phyloP scores from a whole-genome alignment of 2,113 vertebrate genomes.

The Natator depressus region DNA sequence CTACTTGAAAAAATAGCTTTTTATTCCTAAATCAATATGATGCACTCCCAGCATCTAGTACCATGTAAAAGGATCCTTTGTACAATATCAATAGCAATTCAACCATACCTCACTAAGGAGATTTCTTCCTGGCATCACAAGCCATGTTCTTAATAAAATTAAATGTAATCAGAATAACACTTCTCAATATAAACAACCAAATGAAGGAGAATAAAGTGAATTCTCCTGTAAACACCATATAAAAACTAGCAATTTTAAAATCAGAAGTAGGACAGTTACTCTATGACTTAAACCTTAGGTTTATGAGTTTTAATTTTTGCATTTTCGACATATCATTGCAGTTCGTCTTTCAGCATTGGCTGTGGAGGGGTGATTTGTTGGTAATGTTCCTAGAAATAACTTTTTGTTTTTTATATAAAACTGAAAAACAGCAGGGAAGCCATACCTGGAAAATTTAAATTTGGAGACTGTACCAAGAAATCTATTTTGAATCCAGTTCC shows the following conservation, averaged over 20 bases:
- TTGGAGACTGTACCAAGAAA: conserved; percentile 45
- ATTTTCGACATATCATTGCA: conserved; percentile 16
- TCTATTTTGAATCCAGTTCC: conserved; percentile 61
- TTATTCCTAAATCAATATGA: conserved; percentile 82
- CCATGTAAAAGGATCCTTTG: conserved; percentile 78
- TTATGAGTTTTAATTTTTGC: not conserved
- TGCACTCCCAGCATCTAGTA: conserved; percentile 76
- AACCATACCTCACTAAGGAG: conserved; percentile 60
- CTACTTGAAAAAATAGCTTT: conserved; percentile 73
- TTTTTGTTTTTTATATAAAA: conserved; percentile 63
- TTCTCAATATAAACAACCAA: conserved; percentile 62
- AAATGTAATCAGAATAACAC: conserved; percentile 66
- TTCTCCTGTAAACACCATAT: conserved; percentile 11
- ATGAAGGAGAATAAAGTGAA: conserved; percentile 42
- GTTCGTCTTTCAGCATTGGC: conserved; percentile 52
- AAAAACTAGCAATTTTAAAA: not conserved
- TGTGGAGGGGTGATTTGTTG: conserved; percentile 19
- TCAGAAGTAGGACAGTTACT: not conserved
- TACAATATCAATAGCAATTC: conserved; percentile 77
- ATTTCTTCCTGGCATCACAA: conserved; percentile 77
- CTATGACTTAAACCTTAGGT: not conserved
- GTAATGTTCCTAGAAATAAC: conserved; percentile 48
- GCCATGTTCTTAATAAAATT: conserved; percentile 65
- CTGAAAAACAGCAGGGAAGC: conserved; percentile 45
- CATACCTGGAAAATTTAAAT: conserved; percentile 41